phyloP scores from a whole-genome alignment of 2,797 vertebrate species.

The Cichlasoma orientale region DNA sequence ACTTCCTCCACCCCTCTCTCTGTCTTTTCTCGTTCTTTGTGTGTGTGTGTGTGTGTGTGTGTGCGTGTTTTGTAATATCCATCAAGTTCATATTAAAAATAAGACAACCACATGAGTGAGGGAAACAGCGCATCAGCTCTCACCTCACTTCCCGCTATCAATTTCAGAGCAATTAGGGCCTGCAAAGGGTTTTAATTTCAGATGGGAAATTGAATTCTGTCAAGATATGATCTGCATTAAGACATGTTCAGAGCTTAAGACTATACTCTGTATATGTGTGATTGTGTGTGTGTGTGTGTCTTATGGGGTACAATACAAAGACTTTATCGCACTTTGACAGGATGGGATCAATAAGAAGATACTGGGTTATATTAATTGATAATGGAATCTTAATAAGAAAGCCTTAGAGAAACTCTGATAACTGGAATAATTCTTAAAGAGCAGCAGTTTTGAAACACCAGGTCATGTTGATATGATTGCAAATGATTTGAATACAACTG shows the following conservation, averaged over 20 bases:
- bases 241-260: slow-evolving; percentile 17
- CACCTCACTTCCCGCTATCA: slow-evolving; percentile 43
- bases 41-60: too few species aligned
- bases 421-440: slow-evolving; percentile 1
- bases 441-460: background rate
- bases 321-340: slow-evolving; percentile 35
- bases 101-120: slow-evolving; percentile 8
- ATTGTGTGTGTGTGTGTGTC: background rate
- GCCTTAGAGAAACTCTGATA: background rate
- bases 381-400: slow-evolving; percentile 22
- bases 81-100: slow-evolving; percentile 37
- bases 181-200: slow-evolving; percentile 65
- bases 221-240: slow-evolving; percentile 60
- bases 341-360: slow-evolving; percentile 17
- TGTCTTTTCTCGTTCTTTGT: background rate
- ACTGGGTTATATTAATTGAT: slow-evolving; percentile 30
- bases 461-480: background rate
- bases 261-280: background rate
- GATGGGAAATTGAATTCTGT: slow-evolving; percentile 64
- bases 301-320: background rate
- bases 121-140: background rate
- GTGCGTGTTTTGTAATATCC: background rate
- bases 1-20: background rate
- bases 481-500: background rate
- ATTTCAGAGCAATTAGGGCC: slow-evolving; percentile 52